A percentile compares a stretch with the other conserved stretches of the same genome.
phyloP scores from a whole-genome alignment of 1,140 invertebrate species.

The Trichomalopsis sarcophagae region DNA sequence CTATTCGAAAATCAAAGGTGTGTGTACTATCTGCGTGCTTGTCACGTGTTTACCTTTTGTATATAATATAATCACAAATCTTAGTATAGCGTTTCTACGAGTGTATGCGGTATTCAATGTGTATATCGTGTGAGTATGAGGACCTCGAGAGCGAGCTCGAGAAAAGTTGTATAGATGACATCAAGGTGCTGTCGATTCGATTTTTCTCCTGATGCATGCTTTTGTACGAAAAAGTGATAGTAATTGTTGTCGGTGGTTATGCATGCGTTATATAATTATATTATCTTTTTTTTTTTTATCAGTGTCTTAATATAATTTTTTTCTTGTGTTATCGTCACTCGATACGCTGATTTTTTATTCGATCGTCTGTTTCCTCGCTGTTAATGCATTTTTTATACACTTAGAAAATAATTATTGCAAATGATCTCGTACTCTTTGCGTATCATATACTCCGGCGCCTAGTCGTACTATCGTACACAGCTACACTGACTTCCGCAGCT shows the following conservation, averaged over 20 bases:
- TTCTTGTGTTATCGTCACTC: background rate
- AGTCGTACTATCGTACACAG: slow-evolving; percentile 3
- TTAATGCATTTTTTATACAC: slow-evolving; percentile 10
- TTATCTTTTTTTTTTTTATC: background rate
- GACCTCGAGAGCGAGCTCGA: background rate
- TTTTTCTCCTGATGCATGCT: background rate
- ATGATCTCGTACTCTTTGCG: background rate
- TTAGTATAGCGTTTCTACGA: background rate
- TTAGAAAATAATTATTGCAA: slow-evolving; percentile 45
- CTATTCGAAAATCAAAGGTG: background rate
- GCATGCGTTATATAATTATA: slow-evolving; percentile 10
- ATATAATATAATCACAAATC: background rate
- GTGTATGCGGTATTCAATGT: background rate
- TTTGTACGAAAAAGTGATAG: slow-evolving; percentile 26
- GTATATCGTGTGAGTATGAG: background rate
- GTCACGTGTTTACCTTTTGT: too few species aligned
- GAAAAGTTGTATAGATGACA: slow-evolving; percentile 1
- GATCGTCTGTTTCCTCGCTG: background rate
- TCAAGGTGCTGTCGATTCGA: background rate
- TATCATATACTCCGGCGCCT: background rate
- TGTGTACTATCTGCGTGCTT: too few species aligned
- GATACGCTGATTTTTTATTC: background rate
- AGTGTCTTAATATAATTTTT: background rate
- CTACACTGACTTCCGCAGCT: background rate
- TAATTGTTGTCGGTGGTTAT: background rate